Base-by-base conservation (phyloP, 2,113 vertebrate genomes). In the Mixornis gularis region DNA sequence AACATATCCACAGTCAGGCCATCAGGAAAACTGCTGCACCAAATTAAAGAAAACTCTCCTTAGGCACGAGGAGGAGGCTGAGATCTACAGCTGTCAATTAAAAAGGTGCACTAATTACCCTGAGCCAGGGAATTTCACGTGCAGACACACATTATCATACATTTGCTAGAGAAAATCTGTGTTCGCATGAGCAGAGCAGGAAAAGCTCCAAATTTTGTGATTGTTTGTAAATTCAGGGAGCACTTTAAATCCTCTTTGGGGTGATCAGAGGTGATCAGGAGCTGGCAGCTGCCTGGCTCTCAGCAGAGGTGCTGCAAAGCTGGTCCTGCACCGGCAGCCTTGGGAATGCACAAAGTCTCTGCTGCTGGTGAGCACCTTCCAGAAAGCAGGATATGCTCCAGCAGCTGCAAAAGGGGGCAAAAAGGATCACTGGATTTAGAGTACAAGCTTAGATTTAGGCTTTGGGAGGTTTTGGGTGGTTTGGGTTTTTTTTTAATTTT, bases 401-500 rank as follows among this genome's bases (percentile, higher is more conserved):
- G 63, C 13, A 74, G 41, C 24, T 49, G 34, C 12, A 60, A 71
- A 85, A 55, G 2, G 12, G 43, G 15, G 9, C 11, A 52, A 59
- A 76, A 91, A 38, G 7, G 5, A 38, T 25, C 30, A 4, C 0
- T 1, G 0, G 25, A 46, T 71, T 91, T 36, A 85, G 13, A 46
- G 8, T 29, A 52, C 60, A 10, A 52, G 14, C 15, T 81, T 40
- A 64, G 12, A 18, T 43, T 72, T 24, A 36, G 5, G 29, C 4
- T 48, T 64, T 40, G 10, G 4, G 6, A 6, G 1, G 2, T 6
- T 48, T 69, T 13, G 7, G 20, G 8, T 41, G 3, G 1, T 16
- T 26, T 51, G 36, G 13, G 3, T 40, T 17, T 49, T 9, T 36
- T 6, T 41, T 18, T 6, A 10, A 12, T 60, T 43, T 71, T 62